These are phyloP conservation scores for Scolanthus callimorphus DNA, from an alignment of 92 coral and sea anemone species.

Conservation along the genomic window DNA sequence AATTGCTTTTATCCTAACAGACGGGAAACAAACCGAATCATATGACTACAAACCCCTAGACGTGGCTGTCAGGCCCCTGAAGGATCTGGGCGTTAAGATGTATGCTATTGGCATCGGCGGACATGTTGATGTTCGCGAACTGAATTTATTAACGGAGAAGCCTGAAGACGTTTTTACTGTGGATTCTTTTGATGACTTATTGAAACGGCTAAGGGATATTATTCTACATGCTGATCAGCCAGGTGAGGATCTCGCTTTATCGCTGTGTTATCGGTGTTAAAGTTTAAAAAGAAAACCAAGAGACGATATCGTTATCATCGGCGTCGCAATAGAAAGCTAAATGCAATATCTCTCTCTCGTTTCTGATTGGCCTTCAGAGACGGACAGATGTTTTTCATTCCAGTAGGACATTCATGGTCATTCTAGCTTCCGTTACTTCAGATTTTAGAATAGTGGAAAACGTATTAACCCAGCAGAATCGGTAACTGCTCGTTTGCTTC, in stretches of 20 bases:
- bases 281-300: too few species aligned
- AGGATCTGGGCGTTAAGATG: constrained; percentile 73
- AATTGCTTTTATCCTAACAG: constrained; percentile 76
- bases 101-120: constrained; percentile 77
- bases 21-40: constrained; percentile 70
- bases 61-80: constrained; percentile 63
- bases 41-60: constrained; percentile 70
- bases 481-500: too few species aligned
- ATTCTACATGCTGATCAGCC: constrained; percentile 52
- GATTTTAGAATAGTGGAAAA: too few species aligned
- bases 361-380: too few species aligned
- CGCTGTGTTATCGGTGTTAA: too few species aligned
- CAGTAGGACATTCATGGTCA: too few species aligned
- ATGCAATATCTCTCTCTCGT: too few species aligned
- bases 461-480: too few species aligned
- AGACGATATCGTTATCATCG: too few species aligned
- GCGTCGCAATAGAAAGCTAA: too few species aligned
- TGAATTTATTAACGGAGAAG: constrained; percentile 50
- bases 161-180: constrained; percentile 70
- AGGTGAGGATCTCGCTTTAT: constrained; percentile 34
- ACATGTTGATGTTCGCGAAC: constrained; percentile 39
- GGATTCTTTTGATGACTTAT: constrained; percentile 44
- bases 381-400: too few species aligned
- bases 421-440: too few species aligned
- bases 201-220: constrained; percentile 33